These are phyloP conservation scores for Poliocrania exsul DNA, from an alignment of 2,797 vertebrate genomes.

Conservation along the genomic window DNA sequence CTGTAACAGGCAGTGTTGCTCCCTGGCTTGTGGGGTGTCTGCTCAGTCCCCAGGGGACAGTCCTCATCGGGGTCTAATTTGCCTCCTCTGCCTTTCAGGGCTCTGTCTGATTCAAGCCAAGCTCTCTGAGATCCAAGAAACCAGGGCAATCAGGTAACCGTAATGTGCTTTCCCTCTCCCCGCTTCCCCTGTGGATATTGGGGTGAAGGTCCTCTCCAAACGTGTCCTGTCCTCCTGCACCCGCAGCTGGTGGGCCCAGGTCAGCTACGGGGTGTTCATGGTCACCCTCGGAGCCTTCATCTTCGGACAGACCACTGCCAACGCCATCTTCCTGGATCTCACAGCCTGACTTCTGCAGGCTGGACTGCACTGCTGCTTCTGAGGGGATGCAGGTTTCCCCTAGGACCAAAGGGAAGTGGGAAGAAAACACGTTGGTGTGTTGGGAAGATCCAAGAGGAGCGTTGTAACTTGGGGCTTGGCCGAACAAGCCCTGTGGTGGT, in stretches of 20 bases:
- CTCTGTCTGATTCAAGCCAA: conserved; percentile 93
- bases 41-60: background rate
- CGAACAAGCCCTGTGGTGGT: background rate
- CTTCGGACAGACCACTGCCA: conserved; percentile 95
- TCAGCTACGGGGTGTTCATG: conserved; percentile 86
- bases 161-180: background rate
- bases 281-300: conserved; percentile 92
- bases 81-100: conserved; percentile 72
- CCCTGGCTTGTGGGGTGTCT: background rate
- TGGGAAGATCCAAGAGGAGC: background rate
- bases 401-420: background rate
- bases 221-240: background rate
- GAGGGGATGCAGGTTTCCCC: background rate
- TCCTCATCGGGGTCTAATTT: background rate
- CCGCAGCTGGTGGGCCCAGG: conserved; percentile 87
- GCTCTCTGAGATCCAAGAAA: conserved; percentile 88
- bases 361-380: background rate
- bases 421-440: background rate
- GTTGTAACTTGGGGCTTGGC: background rate
- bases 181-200: background rate
- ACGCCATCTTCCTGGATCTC: conserved; percentile 86
- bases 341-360: conserved; percentile 62
- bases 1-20: accelerated
- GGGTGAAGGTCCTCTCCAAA: background rate
- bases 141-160: conserved; percentile 83